Conservation (phyloP, 2,797 vertebrate species). For the Sebastes miniatus region DNA sequence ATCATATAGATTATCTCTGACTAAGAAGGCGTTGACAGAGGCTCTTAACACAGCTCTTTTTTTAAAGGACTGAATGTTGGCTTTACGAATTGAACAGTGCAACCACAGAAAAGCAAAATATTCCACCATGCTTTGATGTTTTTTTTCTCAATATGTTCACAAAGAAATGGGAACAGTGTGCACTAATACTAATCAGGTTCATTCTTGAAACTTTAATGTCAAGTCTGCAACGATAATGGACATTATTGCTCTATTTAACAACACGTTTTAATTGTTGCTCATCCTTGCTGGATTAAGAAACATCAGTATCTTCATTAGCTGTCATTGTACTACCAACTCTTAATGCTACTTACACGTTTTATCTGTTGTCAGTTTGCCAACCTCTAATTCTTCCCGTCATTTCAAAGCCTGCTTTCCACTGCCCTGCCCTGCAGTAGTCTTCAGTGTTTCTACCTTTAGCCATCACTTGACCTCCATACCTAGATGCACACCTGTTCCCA, state of each 20-base stretch:
- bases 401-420: neutral
- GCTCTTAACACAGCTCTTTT: neutral
- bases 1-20: slow-evolving; percentile 47
- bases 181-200: neutral
- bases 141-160: neutral
- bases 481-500: neutral
- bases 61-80: neutral
- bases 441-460: neutral
- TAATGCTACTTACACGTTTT: neutral
- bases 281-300: neutral
- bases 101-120: neutral
- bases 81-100: neutral
- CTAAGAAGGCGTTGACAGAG: slow-evolving; percentile 11
- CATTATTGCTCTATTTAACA: neutral
- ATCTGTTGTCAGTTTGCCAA: neutral
- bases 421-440: neutral
- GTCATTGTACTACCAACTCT: neutral
- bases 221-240: neutral
- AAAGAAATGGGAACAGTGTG: neutral
- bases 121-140: neutral
- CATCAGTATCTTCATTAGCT: neutral
- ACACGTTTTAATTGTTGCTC: neutral
- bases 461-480: slow-evolving; percentile 6
- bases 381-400: neutral
- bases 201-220: neutral